These are phyloP conservation scores for Tipula lateralis DNA, from an alignment of 2,888 invertebrate species.

Conservation along the genomic window DNA sequence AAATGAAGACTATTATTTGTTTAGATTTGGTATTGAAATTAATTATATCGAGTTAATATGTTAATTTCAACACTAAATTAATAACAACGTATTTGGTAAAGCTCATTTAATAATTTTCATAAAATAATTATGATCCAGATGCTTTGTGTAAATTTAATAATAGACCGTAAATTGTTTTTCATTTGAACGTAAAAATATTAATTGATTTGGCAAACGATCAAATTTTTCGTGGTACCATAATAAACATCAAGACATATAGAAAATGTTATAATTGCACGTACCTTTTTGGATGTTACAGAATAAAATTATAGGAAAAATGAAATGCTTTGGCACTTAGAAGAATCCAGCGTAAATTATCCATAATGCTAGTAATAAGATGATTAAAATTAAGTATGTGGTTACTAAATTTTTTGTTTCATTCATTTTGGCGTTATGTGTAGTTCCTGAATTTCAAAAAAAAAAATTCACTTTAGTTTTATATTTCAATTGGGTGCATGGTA, in stretches of 20 bases:
- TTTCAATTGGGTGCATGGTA: neutral
- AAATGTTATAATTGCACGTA: neutral
- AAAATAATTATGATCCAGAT: conserved; percentile 12
- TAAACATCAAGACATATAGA: neutral
- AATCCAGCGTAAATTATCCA: conserved; percentile 28
- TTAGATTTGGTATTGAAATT: neutral
- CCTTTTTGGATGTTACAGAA: neutral
- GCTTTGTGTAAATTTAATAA: conserved; percentile 11
- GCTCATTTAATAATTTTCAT: neutral
- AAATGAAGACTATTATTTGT: too few relatives aligned
- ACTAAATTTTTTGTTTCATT: conserved; percentile 26
- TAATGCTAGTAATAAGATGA: neutral
- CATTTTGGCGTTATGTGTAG: neutral
- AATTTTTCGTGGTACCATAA: neutral
- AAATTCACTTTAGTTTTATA: neutral
- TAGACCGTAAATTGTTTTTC: conserved; percentile 7
- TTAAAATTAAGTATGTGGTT: conserved; percentile 20
- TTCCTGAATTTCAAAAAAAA: neutral
- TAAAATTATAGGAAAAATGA: neutral
- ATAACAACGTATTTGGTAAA: neutral
- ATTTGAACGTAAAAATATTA: neutral
- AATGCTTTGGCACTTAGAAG: neutral
- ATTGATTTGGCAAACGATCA: neutral
- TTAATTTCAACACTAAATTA: neutral
- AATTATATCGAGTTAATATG: neutral